Percentiles rank a stretch among this genome's conserved stretches.
Evolutionary conservation across 1,140 invertebrate species (phyloP).

Genomic region (Hycleus cichorii): DNA sequence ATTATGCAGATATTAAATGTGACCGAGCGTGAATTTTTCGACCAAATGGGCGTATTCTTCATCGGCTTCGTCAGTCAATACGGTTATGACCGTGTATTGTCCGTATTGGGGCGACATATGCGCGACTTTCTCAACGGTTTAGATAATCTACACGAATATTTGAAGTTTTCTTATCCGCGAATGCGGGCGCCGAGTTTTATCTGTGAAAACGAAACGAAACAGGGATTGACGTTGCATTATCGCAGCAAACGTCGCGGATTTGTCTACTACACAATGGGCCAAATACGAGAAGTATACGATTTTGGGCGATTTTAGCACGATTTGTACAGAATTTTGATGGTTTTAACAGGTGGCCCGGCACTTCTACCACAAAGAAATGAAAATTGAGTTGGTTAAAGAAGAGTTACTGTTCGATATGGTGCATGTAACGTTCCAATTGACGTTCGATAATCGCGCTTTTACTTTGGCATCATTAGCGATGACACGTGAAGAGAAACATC

Average conservation of each 20-base stretch:
- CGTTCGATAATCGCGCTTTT: slow-evolving; percentile 89
- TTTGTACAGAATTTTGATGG: neutral
- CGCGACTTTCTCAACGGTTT: slow-evolving; percentile 92
- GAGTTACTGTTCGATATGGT: slow-evolving; percentile 83
- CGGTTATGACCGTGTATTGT: slow-evolving; percentile 85
- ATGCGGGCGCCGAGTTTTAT: slow-evolving; percentile 93
- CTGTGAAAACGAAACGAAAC: slow-evolving; percentile 87
- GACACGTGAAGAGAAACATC: slow-evolving; percentile 76
- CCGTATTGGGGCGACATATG: slow-evolving; percentile 85
- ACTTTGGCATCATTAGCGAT: slow-evolving; percentile 70
- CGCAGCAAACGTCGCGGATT: slow-evolving; percentile 87
- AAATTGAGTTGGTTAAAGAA: slow-evolving; percentile 81
- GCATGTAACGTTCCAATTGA: slow-evolving; percentile 87
- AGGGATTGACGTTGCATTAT: slow-evolving; percentile 88
- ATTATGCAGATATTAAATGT: slow-evolving; percentile 67
- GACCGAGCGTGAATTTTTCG: slow-evolving; percentile 79
- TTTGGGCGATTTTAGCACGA: neutral
- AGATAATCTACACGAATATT: slow-evolving; percentile 95
- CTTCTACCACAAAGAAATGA: slow-evolving; percentile 89
- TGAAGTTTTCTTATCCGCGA: slow-evolving; percentile 92
- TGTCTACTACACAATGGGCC: slow-evolving; percentile 94
- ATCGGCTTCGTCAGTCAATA: slow-evolving; percentile 89
- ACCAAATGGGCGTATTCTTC: slow-evolving; percentile 85
- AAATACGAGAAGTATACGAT: slow-evolving; percentile 69
- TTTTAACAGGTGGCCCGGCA: slow-evolving; percentile 66